Conservation (phyloP, 1,140 invertebrate genomes). For the Gryllus bimaculatus region DNA sequence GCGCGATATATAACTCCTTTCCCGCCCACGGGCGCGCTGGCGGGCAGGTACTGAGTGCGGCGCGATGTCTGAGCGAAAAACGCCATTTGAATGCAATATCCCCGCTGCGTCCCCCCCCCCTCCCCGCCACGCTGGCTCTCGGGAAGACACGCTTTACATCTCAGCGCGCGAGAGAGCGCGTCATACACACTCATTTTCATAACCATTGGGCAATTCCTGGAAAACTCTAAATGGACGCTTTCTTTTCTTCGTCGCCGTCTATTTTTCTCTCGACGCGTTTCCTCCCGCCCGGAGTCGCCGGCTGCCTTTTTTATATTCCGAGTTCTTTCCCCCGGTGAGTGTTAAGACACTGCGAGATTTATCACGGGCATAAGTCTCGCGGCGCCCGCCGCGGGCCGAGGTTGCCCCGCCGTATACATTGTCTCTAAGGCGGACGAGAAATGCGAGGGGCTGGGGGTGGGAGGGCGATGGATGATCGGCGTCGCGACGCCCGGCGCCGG, state of each 20-base stretch:
- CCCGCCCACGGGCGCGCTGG: not conserved
- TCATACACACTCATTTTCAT: slow-evolving; percentile 21
- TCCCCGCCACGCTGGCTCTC: not conserved
- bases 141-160: not conserved
- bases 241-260: slow-evolving; percentile 12
- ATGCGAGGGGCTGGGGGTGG: slow-evolving; percentile 15
- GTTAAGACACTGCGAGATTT: slow-evolving; percentile 20
- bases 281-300: not conserved
- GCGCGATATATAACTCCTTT: not conserved
- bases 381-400: too few relatives aligned
- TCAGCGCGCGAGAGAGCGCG: slow-evolving; percentile 6
- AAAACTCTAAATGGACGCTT: slow-evolving; percentile 21
- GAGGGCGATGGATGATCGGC: slow-evolving; percentile 17
- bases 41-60: not conserved
- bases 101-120: not conserved
- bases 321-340: slow-evolving; percentile 15
- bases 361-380: slow-evolving; percentile 19
- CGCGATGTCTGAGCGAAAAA: not conserved
- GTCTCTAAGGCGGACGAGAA: slow-evolving; percentile 19
- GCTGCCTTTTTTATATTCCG: slow-evolving; percentile 17
- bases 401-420: slow-evolving; percentile 21
- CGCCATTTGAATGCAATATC: not conserved
- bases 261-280: not conserved
- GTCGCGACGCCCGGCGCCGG: not conserved
- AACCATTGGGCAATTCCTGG: slow-evolving; percentile 21